phyloP scores from a whole-genome alignment of 2,888 invertebrate genomes.

The Orchestes rusci region DNA sequence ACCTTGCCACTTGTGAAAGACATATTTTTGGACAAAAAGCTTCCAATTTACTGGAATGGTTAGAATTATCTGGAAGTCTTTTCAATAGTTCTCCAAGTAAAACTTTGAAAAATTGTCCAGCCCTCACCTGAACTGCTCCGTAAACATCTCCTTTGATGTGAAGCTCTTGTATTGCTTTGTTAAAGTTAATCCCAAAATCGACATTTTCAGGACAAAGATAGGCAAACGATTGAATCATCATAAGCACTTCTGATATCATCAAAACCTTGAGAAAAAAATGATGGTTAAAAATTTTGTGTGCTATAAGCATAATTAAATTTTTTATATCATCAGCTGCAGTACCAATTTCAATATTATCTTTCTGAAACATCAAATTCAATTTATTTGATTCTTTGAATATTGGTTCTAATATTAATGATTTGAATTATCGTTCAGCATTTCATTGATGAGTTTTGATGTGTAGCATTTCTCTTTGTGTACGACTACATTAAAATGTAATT shows the following conservation, averaged over 20 bases:
- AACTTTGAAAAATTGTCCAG: neutral
- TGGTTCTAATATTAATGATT: conserved; percentile 1
- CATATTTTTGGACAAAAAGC: neutral
- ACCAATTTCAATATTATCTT: conserved; percentile 4
- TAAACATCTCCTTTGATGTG: neutral
- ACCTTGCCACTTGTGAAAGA: neutral
- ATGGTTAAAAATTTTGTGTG: neutral
- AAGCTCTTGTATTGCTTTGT: neutral
- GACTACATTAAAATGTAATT: conserved; percentile 13
- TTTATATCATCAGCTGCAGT: neutral
- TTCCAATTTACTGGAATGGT: neutral
- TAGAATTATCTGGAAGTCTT: neutral
- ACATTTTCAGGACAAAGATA: neutral
- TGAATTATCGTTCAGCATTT: conserved; percentile 4
- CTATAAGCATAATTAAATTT: neutral
- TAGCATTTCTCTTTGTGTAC: conserved; percentile 12
- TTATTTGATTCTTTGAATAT: conserved; percentile 7
- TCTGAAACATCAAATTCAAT: conserved; percentile 5
- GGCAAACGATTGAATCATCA: neutral
- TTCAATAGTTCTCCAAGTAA: neutral
- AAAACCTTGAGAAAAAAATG: neutral
- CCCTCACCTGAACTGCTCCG: neutral
- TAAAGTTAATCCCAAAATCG: neutral
- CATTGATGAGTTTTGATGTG: conserved; percentile 4
- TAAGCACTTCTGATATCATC: neutral